Evolutionary conservation across 2,113 vertebrate species (phyloP), one percentile per base, ranked within the genome.

Genomic region (Puffinus mauretanicus): DNA sequence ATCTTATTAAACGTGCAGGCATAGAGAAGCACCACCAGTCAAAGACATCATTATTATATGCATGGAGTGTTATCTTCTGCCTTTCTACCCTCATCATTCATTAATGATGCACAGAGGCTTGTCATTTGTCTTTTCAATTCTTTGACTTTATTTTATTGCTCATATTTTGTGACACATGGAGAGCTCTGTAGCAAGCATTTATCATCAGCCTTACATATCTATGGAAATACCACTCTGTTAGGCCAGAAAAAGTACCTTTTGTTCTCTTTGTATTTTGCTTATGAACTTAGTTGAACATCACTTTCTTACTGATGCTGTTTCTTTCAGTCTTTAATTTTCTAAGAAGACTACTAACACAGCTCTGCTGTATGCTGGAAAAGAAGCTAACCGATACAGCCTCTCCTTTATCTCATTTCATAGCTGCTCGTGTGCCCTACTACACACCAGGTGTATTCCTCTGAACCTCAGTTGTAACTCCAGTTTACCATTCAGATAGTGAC

Each of bases 61-160:
- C 97, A 94, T 97, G 96, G 96, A 83, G 78, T 64, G 88, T 94
- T 97, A 90, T 94, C 86, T 75, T 80, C 82, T 94, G 92, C 87
- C 76, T 97, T 94, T 92, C 91, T 96, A 47, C 47, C 72, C 93
- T 97, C 94, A 95, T 96, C 80, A 95, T 93, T 96, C 93, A 96
- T 97, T 97, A 90, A 97, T 97, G 84, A 90, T 84, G 88, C 92
- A 90, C 75, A 94, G 88, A 93, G 87, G 34, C 89, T 94, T 97
- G 94, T 97, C 90, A 78, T 97, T 97, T 97, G 92, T 97, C 96
- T 93, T 90, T 97, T 88, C 90, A 92, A 93, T 94, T 97, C 88
- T 96, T 96, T 93, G 88, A 90, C 88, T 97, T 96, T 44, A 85
- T 93, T 96, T 93, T 96, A 96, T 93, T 96, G 97, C 90, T 97